Conservation (phyloP, 2,888 invertebrate genomes). For the Opisthograptis luteolata region DNA sequence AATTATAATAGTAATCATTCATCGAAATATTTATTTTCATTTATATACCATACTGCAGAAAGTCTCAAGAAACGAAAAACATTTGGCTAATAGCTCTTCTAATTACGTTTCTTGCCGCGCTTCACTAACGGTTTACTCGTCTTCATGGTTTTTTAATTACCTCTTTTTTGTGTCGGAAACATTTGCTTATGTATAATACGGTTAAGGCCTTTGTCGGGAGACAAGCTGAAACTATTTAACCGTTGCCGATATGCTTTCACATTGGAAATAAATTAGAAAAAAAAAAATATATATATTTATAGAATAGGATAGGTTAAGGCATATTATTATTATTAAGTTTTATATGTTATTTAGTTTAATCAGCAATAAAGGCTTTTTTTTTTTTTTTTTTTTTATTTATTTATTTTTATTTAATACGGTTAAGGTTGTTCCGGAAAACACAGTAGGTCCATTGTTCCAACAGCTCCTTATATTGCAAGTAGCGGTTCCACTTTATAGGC, state of each 20-base stretch:
- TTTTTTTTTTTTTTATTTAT: too few relatives aligned
- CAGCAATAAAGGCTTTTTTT: too few relatives aligned
- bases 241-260: too few relatives aligned
- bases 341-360: too few relatives aligned
- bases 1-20: constrained; percentile 54
- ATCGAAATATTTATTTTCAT: constrained; percentile 43
- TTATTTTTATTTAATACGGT: too few relatives aligned
- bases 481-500: constrained; percentile 74
- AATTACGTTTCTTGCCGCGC: constrained; percentile 56
- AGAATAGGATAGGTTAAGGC: too few relatives aligned
- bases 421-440: constrained; percentile 69
- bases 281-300: too few relatives aligned
- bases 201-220: too few relatives aligned
- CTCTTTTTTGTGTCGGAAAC: constrained; percentile 66
- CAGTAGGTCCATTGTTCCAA: constrained; percentile 71
- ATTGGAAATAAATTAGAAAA: too few relatives aligned
- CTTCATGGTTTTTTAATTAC: constrained; percentile 79
- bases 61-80: constrained; percentile 33
- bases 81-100: constrained; percentile 47
- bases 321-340: too few relatives aligned
- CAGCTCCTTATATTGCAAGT: constrained; percentile 73
- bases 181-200: constrained; percentile 76
- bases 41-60: constrained; percentile 11
- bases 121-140: constrained; percentile 40
- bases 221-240: too few relatives aligned